Percentiles rank a stretch among this genome's conserved stretches.
Evolutionary conservation across 2,113 vertebrate species (phyloP).

Genomic region (Charadrius vociferus): DNA sequence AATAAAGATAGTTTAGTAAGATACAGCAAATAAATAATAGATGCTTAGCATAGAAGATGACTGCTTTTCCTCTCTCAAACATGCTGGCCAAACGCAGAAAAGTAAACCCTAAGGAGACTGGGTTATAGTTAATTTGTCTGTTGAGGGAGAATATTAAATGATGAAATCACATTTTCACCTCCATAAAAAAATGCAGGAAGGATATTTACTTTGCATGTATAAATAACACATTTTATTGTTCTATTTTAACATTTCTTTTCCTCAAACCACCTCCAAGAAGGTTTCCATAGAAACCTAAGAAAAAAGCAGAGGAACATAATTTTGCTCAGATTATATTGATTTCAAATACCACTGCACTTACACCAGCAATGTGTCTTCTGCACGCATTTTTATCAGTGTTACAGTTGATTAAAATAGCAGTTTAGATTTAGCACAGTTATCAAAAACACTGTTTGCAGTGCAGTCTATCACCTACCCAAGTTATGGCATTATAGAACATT

Average conservation of each 20-base stretch:
- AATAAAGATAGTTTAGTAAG: neutral
- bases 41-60: neutral
- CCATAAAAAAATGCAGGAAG: constrained; percentile 10
- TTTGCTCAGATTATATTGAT: constrained; percentile 41
- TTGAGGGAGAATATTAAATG: constrained; percentile 27
- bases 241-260: constrained; percentile 56
- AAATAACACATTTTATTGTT: constrained; percentile 50
- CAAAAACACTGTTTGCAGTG: constrained; percentile 32
- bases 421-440: constrained; percentile 47
- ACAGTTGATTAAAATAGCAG: constrained; percentile 51
- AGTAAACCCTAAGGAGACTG: neutral
- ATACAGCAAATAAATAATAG: constrained; percentile 28
- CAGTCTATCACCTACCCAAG: constrained; percentile 48
- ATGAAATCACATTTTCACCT: constrained; percentile 26
- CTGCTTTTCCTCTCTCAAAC: neutral
- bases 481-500: neutral
- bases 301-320: constrained; percentile 48
- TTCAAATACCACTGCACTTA: constrained; percentile 24
- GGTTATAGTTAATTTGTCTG: neutral
- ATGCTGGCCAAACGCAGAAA: constrained; percentile 1
- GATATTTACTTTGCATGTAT: constrained; percentile 54
- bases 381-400: constrained; percentile 42
- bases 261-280: constrained; percentile 43
- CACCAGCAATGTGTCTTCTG: neutral
- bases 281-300: constrained; percentile 76